Conservation (phyloP, 2,113 vertebrate species). For the Percopsis transmontana region DNA sequence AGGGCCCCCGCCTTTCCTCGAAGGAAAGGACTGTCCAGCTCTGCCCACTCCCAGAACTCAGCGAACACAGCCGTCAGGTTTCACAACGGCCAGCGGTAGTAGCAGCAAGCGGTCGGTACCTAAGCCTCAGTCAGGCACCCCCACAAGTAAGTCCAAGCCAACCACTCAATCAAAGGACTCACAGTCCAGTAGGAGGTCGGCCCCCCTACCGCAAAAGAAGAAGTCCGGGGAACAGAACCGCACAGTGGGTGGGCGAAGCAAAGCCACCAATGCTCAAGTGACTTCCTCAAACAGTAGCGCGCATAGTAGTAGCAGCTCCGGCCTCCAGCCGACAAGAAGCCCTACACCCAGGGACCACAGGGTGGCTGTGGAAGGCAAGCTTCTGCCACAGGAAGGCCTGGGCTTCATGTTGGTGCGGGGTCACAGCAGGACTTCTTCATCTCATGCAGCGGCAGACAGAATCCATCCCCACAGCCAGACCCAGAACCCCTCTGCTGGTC, state of each 20-base stretch:
- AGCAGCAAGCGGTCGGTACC: constrained; percentile 33
- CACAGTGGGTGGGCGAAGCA: constrained; percentile 39
- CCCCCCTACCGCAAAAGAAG: constrained; percentile 44
- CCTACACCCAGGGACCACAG: constrained; percentile 69
- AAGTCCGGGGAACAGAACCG: constrained; percentile 43
- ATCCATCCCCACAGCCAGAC: constrained; percentile 53
- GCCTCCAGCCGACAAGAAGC: constrained; percentile 37
- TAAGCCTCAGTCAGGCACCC: constrained; percentile 42
- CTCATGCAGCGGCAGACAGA: constrained; percentile 40
- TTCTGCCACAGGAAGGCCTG: constrained; percentile 68
- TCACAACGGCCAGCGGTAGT: constrained; percentile 24
- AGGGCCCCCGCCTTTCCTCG: constrained; percentile 87
- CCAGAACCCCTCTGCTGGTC: constrained; percentile 50
- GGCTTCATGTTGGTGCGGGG: constrained; percentile 78
- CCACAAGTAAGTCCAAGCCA: constrained; percentile 44
- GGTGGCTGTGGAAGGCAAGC: constrained; percentile 73
- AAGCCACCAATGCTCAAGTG: constrained; percentile 27
- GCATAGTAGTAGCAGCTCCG: constrained; percentile 29
- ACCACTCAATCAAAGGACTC: constrained; percentile 49
- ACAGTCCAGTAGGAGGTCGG: constrained; percentile 26
- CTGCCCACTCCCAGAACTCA: constrained; percentile 81
- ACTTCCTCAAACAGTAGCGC: constrained; percentile 33
- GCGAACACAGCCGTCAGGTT: constrained; percentile 83
- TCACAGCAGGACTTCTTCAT: constrained; percentile 67
- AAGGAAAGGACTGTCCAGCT: constrained; percentile 91